Conservation (phyloP, 2,888 invertebrate genomes). For the Homarus gammarus region DNA sequence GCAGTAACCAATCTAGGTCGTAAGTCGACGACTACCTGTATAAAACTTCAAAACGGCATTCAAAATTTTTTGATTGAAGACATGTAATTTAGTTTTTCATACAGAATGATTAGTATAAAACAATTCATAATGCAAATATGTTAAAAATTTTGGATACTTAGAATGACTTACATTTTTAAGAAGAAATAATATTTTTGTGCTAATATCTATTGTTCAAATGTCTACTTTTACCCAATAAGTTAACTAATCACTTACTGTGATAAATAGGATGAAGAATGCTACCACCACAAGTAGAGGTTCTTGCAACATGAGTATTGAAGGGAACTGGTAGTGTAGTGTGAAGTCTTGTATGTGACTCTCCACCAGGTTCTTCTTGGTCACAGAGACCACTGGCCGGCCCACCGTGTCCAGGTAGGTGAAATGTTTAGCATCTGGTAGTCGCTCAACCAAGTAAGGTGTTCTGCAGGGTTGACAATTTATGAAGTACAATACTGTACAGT, state of each 20-base stretch:
- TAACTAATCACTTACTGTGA: constrained; percentile 78
- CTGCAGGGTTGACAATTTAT: constrained; percentile 16
- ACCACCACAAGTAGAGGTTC: constrained; percentile 94
- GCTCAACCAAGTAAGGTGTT: constrained; percentile 82
- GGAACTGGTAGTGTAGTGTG: constrained; percentile 81
- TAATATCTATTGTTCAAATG: too few relatives aligned
- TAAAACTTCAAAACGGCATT: too few relatives aligned
- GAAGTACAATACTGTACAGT: not conserved
- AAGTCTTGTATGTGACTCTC: constrained; percentile 98
- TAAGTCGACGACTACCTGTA: too few relatives aligned
- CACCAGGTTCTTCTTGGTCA: constrained; percentile 91
- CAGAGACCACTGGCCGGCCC: constrained; percentile 92
- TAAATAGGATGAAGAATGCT: constrained; percentile 93
- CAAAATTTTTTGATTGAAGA: too few relatives aligned
- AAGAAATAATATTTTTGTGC: too few relatives aligned
- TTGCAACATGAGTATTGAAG: constrained; percentile 87
- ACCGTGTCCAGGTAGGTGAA: constrained; percentile 97
- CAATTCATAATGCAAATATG: too few relatives aligned
- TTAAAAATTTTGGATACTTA: too few relatives aligned
- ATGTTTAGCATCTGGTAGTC: constrained; percentile 87
- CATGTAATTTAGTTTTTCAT: too few relatives aligned
- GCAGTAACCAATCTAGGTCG: too few relatives aligned
- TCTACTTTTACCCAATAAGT: too few relatives aligned
- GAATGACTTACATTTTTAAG: too few relatives aligned
- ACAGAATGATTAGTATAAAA: too few relatives aligned